Base-by-base conservation (phyloP, 2,888 invertebrate species). In the Strigamia maritima region DNA sequence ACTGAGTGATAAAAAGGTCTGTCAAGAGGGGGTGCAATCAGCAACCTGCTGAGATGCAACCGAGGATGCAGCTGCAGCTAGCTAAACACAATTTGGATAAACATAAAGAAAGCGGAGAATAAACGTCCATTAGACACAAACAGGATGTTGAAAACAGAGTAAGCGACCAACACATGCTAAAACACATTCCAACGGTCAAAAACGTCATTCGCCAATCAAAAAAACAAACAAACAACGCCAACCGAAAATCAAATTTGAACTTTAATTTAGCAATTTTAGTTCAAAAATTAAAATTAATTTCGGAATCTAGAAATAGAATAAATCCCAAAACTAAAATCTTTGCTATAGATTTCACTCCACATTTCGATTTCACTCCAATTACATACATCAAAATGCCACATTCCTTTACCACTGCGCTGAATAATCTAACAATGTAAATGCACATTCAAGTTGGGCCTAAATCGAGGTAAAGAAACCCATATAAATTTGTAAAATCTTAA, bases 1-100 rank as follows among this genome's bases (percentile, higher is more conserved):
- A 70, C 14, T 70, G 26, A 70, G 70, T 70, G 70, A 70, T 70
- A 70, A 70, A 70, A 70, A 70, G 26, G 54, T 70, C 12, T 26
- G 70, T 26, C 26, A 14, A 70, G 70, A n/a, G 70, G 28, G 70
- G 28, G 28, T 12, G 70, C 70, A 70, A 70, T 70, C 70, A 70
- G 54, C 8, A 70, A 70, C 70, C 70, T 70, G 70, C 24, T 28
- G 70, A 28, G 70, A 14, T 28, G 70, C 70, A 70, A 28, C 70
- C 26, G 70, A 28, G 3, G 70, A 14, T 28, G 70, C 70, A 70
- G 70, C 70, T 70, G 70, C 70, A 70, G 28, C 70, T 28, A 70
- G 28, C 70, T 28, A 26, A 26, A 70, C 60, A 65, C 14, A 14
- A 28, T 26, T 70, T 28, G 70, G 16, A 70, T 26, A 70, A 70